Conservation (phyloP, 2,888 invertebrate genomes). For the Matsumyia berberina region DNA sequence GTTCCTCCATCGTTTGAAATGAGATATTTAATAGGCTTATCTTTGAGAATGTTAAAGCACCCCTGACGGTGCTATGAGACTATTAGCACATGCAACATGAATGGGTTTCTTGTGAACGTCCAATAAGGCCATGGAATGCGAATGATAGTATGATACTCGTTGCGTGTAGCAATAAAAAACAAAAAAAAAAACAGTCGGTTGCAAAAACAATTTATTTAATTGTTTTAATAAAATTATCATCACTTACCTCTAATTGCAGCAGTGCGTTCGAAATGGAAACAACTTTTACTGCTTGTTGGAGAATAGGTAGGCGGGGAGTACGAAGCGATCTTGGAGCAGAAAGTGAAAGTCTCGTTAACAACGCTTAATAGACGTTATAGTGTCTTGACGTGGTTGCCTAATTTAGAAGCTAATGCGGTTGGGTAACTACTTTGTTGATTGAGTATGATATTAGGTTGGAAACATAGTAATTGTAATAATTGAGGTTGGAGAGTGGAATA, state of each 20-base stretch:
- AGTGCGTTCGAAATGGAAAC: conserved; percentile 10
- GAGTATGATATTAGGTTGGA: neutral
- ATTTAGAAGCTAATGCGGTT: conserved; percentile 9
- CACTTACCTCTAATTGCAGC: conserved; percentile 10
- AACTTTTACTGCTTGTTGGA: conserved; percentile 8
- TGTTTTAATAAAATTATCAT: conserved; percentile 40
- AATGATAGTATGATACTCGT: conserved; percentile 17
- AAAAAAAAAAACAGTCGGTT: neutral
- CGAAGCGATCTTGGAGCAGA: neutral
- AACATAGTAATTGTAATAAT: neutral
- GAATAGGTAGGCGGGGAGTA: neutral
- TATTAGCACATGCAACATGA: conserved; percentile 9
- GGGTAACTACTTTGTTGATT: conserved; percentile 5
- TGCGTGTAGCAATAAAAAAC: conserved; percentile 22
- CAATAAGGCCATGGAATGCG: conserved; percentile 11
- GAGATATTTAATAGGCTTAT: conserved; percentile 24
- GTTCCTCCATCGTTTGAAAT: conserved; percentile 10
- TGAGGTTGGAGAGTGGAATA: neutral
- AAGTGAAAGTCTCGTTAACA: conserved; percentile 37
- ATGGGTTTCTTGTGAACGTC: conserved; percentile 21
- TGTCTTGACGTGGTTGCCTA: conserved; percentile 16
- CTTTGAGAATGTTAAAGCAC: neutral
- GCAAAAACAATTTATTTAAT: conserved; percentile 33
- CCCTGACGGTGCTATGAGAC: neutral
- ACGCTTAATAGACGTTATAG: conserved; percentile 7